Evolutionary conservation across 2,113 vertebrate species (phyloP).

Genomic region (Larimichthys polyactis): DNA sequence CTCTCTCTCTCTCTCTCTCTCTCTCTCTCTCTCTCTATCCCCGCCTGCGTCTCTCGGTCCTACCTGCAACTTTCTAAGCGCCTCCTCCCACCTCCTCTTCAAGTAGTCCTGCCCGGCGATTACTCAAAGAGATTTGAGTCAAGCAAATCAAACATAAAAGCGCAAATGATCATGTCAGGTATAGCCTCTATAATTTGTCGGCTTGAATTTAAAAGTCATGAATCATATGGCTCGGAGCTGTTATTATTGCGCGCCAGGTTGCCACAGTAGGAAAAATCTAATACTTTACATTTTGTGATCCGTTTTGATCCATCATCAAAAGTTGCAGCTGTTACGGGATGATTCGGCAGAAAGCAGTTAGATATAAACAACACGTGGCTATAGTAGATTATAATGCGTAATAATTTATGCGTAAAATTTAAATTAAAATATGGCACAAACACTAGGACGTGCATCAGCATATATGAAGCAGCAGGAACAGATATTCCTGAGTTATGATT

Average conservation of each 20-base stretch:
- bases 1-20: neutral
- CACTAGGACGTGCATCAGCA: neutral
- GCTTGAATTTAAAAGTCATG: neutral
- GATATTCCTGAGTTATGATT: neutral
- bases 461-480: neutral
- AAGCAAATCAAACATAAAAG: neutral
- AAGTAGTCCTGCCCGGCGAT: neutral
- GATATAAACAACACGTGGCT: too few species aligned
- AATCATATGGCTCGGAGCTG: neutral
- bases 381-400: too few species aligned
- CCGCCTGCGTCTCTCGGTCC: constrained; percentile 36
- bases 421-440: neutral
- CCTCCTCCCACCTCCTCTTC: constrained; percentile 24
- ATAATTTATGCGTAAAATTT: neutral
- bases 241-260: neutral
- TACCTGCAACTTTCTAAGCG: constrained; percentile 65
- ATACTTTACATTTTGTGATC: too few species aligned
- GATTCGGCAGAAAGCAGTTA: neutral
- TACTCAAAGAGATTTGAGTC: neutral
- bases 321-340: neutral
- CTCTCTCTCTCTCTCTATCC: constrained; percentile 17
- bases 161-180: neutral
- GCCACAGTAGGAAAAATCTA: neutral
- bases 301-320: neutral
- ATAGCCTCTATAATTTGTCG: neutral